Percentiles rank a stretch among this genome's conserved stretches.
These are phyloP conservation scores for Acronicta aceris DNA, from an alignment of 2,888 invertebrate species.

Conservation along the genomic window DNA sequence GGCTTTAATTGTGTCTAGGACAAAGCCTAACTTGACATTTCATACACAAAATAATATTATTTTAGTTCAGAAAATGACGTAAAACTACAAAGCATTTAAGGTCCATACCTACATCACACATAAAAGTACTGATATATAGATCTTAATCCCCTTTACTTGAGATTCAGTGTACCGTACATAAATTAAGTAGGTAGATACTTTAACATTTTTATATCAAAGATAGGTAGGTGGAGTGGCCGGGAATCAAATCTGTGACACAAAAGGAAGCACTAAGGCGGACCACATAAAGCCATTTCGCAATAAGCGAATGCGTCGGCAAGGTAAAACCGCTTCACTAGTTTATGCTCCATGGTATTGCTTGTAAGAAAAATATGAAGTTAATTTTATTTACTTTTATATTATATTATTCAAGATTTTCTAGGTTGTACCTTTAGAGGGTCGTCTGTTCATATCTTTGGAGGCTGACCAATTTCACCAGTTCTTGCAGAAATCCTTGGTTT, in stretches of 20 bases:
- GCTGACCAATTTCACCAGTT: too few relatives aligned
- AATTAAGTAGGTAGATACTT: slow-evolving; percentile 50
- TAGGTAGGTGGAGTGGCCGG: slow-evolving; percentile 49
- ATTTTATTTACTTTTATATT: not conserved
- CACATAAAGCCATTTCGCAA: slow-evolving; percentile 54
- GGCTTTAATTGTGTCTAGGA: too few relatives aligned
- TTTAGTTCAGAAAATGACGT: slow-evolving; percentile 11
- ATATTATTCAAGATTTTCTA: too few relatives aligned
- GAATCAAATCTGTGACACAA: slow-evolving; percentile 63
- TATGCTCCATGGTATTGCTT: slow-evolving; percentile 9
- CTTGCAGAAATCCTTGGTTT: too few relatives aligned
- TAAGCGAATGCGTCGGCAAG: slow-evolving; percentile 39
- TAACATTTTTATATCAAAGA: slow-evolving; percentile 51
- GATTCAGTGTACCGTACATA: slow-evolving; percentile 42
- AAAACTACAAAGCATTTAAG: slow-evolving; percentile 11
- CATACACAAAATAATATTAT: too few relatives aligned
- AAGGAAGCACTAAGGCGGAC: slow-evolving; percentile 51
- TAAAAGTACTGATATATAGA: slow-evolving; percentile 25
- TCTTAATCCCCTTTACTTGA: slow-evolving; percentile 27
- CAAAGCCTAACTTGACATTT: too few relatives aligned
- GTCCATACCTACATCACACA: slow-evolving; percentile 9
- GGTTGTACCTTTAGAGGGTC: too few relatives aligned
- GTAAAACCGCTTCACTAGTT: slow-evolving; percentile 29
- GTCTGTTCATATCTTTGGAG: too few relatives aligned
- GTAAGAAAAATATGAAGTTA: not conserved